A percentile compares a stretch with the other conserved stretches of the same genome.
phyloP scores from a whole-genome alignment of 2,797 vertebrate genomes.

The Pangasius sanitwongsei region DNA sequence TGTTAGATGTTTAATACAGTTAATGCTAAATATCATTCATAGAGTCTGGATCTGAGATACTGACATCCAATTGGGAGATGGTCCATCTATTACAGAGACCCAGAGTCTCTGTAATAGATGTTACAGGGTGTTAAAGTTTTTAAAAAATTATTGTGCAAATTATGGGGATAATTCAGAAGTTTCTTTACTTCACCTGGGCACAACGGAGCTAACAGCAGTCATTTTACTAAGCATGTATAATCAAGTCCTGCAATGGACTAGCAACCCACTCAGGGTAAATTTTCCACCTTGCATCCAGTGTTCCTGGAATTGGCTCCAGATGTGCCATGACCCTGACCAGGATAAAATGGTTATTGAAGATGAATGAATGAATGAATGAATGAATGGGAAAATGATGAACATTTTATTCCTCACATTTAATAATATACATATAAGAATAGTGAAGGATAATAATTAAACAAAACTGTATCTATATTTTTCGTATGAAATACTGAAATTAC shows the following conservation, averaged over 20 bases:
- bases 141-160: not conserved
- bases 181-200: not conserved
- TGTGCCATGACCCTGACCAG: not conserved
- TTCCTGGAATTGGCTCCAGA: not conserved
- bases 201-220: not conserved
- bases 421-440: not conserved
- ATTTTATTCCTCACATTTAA: not conserved
- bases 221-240: not conserved
- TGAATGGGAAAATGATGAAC: not conserved
- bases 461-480: not conserved
- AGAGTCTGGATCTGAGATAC: not conserved
- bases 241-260: not conserved
- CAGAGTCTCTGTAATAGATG: too few relatives aligned
- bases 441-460: not conserved
- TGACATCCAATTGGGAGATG: not conserved
- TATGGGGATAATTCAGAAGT: not conserved
- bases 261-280: not conserved
- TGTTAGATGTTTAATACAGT: not conserved
- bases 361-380: conserved; percentile 3
- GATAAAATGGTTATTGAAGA: not conserved
- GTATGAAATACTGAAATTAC: not conserved
- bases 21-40: not conserved
- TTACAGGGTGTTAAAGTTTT: not conserved
- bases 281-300: not conserved
- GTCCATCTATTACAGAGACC: not conserved